phyloP scores from a whole-genome alignment of 2,113 vertebrate species.

The Brachypteracias leptosomus region DNA sequence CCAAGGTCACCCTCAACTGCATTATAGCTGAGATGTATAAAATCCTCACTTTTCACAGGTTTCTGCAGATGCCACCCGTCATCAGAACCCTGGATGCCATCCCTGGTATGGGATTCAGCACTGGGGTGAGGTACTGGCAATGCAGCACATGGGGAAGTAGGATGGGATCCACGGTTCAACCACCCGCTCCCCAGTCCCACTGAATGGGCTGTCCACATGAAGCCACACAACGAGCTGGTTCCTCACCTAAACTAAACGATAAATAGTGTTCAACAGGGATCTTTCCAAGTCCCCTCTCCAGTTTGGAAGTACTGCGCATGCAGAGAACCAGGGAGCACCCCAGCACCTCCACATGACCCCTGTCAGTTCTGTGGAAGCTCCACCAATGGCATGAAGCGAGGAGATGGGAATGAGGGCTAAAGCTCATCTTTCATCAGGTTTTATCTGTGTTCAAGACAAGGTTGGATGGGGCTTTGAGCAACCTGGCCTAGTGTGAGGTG shows the following conservation, averaged over 20 bases:
- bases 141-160: background rate
- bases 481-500: too few relatives aligned
- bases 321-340: background rate
- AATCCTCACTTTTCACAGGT: background rate
- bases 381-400: accelerated
- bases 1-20: background rate
- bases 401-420: background rate
- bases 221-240: accelerated
- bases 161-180: background rate
- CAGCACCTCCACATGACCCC: background rate
- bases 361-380: background rate
- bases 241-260: accelerated
- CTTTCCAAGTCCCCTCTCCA: background rate
- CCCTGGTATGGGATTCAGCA: background rate
- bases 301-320: accelerated
- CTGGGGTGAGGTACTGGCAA: background rate
- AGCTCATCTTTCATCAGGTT: background rate
- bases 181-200: accelerated
- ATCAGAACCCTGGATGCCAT: accelerated
- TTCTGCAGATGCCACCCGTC: background rate
- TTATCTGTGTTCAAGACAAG: too few relatives aligned
- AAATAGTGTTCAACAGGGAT: background rate
- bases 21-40: background rate
- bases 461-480: too few relatives aligned
- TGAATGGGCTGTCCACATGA: accelerated